These are phyloP conservation scores for Stictonetta naevosa DNA, from an alignment of 2,113 vertebrate species.

Conservation along the genomic window DNA sequence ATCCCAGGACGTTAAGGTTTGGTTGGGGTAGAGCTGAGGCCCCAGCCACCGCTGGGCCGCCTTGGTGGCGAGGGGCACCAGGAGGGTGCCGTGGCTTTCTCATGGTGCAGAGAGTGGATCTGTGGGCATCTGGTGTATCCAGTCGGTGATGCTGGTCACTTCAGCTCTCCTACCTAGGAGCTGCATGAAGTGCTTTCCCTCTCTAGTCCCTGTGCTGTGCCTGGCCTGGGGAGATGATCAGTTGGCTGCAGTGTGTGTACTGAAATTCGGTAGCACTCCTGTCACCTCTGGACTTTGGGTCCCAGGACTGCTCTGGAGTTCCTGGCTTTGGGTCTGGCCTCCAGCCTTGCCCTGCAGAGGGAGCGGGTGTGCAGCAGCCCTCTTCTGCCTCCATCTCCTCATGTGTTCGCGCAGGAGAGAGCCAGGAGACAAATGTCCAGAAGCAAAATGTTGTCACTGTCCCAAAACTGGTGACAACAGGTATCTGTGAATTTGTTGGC, in stretches of 20 bases:
- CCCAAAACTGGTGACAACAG: neutral
- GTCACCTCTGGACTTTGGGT: neutral
- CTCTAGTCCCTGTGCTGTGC: neutral
- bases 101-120: neutral
- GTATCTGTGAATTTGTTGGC: neutral
- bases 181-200: neutral
- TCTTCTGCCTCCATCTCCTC: neutral
- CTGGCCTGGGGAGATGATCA: rapidly evolving
- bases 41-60: neutral
- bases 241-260: neutral
- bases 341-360: neutral
- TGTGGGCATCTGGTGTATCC: neutral
- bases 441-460: rapidly evolving
- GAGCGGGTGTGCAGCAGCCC: neutral
- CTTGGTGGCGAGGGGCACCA: neutral
- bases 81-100: neutral
- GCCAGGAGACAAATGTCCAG: neutral
- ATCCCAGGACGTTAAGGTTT: rapidly evolving
- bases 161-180: neutral
- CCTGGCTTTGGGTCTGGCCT: neutral
- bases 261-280: neutral
- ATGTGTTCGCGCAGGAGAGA: rapidly evolving
- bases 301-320: neutral
- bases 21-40: neutral
- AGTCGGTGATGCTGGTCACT: neutral